These are phyloP conservation scores for Candoia aspera DNA, from an alignment of 2,113 vertebrate species.

Conservation along the genomic window DNA sequence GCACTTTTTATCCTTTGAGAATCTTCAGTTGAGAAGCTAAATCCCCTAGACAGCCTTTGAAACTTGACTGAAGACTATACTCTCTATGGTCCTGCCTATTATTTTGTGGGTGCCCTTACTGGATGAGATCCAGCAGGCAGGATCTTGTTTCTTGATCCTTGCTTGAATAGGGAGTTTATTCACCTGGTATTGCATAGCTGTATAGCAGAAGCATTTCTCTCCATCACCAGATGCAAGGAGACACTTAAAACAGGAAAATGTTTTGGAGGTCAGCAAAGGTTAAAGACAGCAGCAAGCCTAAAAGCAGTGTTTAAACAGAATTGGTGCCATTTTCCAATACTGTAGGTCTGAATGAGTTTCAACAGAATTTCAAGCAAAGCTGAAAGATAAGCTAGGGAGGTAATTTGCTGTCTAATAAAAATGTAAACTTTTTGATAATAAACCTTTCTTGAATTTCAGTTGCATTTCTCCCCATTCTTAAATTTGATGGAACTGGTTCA, in stretches of 20 bases:
- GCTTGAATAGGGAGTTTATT: neutral
- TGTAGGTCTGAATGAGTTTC: neutral
- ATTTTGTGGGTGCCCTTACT: neutral
- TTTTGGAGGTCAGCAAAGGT: accelerated
- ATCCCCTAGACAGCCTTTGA: neutral
- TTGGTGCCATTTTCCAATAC: accelerated
- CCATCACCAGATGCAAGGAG: accelerated
- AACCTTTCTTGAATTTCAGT: neutral
- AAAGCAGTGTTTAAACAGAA: neutral
- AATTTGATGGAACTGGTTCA: neutral
- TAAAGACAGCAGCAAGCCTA: neutral
- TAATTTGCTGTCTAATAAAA: neutral
- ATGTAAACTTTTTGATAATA: slow-evolving; percentile 22
- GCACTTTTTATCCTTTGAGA: no score
- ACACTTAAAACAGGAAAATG: neutral
- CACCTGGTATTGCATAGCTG: neutral
- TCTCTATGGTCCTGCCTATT: neutral
- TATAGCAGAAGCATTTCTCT: neutral
- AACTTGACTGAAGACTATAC: neutral
- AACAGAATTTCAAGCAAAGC: neutral
- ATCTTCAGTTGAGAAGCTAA: neutral
- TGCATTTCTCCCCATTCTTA: neutral
- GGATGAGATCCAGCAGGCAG: neutral
- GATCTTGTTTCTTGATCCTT: neutral
- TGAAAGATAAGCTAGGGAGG: neutral